Conservation (phyloP, 2,888 invertebrate genomes). For the Amblyteles armatorius region DNA sequence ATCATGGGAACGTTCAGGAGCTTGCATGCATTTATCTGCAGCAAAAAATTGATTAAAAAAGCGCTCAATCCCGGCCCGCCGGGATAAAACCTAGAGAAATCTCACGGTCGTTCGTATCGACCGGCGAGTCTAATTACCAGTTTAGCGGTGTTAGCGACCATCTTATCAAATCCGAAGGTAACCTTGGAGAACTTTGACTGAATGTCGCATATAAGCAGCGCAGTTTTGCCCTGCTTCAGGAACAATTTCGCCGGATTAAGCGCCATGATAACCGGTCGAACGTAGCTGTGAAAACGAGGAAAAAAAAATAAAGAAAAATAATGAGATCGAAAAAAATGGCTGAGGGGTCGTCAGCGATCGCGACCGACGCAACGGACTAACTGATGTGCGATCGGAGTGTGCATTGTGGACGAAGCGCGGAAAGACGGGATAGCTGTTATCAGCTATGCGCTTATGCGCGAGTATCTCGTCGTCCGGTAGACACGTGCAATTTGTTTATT, state of each 20-base stretch:
- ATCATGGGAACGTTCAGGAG: neutral
- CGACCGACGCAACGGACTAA: neutral
- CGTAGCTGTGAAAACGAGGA: neutral
- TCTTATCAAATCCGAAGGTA: slow-evolving; percentile 90
- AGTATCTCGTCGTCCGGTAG: neutral
- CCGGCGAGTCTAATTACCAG: neutral
- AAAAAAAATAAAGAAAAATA: neutral
- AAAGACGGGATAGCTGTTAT: neutral
- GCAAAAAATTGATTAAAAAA: neutral
- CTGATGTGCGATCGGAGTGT: neutral
- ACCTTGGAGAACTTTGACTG: slow-evolving; percentile 92
- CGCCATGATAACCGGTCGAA: slow-evolving; percentile 66
- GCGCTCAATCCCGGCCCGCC: too few relatives aligned
- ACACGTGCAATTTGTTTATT: neutral
- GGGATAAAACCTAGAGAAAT: neutral
- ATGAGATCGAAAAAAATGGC: neutral
- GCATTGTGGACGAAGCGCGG: neutral
- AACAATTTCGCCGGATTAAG: slow-evolving; percentile 75
- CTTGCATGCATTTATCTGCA: neutral
- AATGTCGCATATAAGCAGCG: slow-evolving; percentile 93
- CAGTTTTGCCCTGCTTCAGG: slow-evolving; percentile 86
- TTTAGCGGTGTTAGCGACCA: slow-evolving; percentile 89
- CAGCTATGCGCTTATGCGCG: too few relatives aligned
- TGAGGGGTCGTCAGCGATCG: neutral
- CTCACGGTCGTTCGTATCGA: neutral